phyloP scores from a whole-genome alignment of 2,797 vertebrate species.

The Lates japonicus region DNA sequence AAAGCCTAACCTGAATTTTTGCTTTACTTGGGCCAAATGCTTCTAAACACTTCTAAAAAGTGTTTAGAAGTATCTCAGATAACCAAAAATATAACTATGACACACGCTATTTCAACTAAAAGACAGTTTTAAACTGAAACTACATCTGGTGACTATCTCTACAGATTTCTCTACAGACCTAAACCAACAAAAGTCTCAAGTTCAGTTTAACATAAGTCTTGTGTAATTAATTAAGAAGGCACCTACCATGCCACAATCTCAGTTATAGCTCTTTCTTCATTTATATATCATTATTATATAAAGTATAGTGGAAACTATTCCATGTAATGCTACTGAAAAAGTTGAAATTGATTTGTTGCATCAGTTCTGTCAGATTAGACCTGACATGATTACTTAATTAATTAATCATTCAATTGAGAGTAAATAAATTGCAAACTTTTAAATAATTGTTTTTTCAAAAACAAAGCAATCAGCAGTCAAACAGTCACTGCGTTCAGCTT shows the following conservation, averaged over 20 bases:
- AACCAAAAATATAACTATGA: neutral
- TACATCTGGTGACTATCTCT: conserved; percentile 3
- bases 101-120: neutral
- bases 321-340: neutral
- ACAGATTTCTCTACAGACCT: conserved; percentile 7
- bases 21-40: neutral
- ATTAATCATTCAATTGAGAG: neutral
- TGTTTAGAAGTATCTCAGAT: neutral
- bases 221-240: neutral
- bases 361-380: neutral
- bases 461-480: neutral
- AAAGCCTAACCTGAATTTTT: neutral
- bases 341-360: neutral
- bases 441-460: neutral
- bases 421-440: neutral
- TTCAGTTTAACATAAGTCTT: neutral
- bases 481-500: neutral
- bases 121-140: conserved; percentile 28
- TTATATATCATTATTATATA: neutral
- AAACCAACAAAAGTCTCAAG: conserved; percentile 22
- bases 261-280: neutral
- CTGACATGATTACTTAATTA: neutral
- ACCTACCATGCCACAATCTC: neutral
- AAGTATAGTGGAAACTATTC: neutral
- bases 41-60: neutral